Percentiles rank a stretch among this genome's conserved stretches.
These are phyloP conservation scores for Drosophila fulvimacula DNA, from an alignment of 2,888 invertebrate species.

Conservation along the genomic window DNA sequence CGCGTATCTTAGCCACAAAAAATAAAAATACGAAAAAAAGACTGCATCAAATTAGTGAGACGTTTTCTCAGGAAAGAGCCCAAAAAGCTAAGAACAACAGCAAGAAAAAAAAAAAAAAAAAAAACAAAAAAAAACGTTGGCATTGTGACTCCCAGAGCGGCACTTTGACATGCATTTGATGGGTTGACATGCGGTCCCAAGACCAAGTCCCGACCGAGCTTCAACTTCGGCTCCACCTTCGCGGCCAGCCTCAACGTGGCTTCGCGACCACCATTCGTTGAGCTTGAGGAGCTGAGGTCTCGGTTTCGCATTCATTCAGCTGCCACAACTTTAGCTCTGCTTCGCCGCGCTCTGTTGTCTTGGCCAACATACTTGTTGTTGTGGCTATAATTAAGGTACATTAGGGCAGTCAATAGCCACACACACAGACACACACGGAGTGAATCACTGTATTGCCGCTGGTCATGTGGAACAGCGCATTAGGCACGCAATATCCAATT, in stretches of 20 bases:
- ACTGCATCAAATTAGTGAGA: conserved; percentile 74
- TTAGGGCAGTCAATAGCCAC: conserved; percentile 62
- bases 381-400: conserved; percentile 73
- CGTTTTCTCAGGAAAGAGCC: conserved; percentile 68
- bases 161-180: conserved; percentile 78
- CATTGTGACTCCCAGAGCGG: conserved; percentile 65
- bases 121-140: not conserved
- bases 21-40: conserved; percentile 5
- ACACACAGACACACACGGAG: conserved; percentile 10
- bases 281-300: conserved; percentile 10
- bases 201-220: conserved; percentile 12
- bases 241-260: not conserved
- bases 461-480: conserved; percentile 65
- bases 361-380: conserved; percentile 22
- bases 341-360: conserved; percentile 17
- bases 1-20: conserved; percentile 13
- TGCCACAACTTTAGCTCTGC: conserved; percentile 19
- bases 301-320: conserved; percentile 20
- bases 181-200: conserved; percentile 55
- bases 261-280: conserved; percentile 5
- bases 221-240: not conserved
- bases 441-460: conserved; percentile 45
- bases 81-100: conserved; percentile 17
- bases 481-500: conserved; percentile 75
- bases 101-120: not conserved